phyloP scores from a whole-genome alignment of 2,113 vertebrate genomes.

The Alouatta palliata region DNA sequence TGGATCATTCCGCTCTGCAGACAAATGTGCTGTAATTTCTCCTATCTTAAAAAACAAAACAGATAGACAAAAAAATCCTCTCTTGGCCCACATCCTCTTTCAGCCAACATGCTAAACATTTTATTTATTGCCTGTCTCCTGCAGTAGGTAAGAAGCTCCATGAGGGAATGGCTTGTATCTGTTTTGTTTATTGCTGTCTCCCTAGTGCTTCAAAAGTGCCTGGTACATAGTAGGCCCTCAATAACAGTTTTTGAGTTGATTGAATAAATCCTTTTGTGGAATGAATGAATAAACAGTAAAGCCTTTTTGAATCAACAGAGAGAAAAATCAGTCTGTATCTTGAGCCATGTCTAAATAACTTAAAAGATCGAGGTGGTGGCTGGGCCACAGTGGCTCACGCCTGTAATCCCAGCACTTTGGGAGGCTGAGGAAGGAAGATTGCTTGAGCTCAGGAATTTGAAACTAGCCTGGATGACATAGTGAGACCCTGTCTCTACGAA shows the following conservation, averaged over 20 bases:
- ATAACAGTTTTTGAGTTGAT: not conserved
- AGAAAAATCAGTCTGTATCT: not conserved
- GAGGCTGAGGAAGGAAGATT: no score
- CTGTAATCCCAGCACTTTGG: no score
- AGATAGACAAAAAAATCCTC: not conserved
- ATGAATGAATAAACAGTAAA: conserved; percentile 31
- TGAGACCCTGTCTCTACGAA: no score
- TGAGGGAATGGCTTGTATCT: not conserved
- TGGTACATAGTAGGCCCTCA: not conserved
- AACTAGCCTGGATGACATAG: no score
- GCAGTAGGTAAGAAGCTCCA: not conserved
- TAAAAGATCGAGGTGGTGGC: not conserved
- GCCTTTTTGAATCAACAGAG: not conserved
- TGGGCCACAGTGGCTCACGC: no score
- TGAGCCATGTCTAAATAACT: conserved; percentile 19
- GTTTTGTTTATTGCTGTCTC: not conserved
- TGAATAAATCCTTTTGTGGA: not conserved
- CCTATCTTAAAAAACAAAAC: not conserved
- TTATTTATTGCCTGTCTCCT: not conserved
- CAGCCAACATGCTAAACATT: not conserved
- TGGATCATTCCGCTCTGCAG: not conserved
- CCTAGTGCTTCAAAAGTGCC: not conserved
- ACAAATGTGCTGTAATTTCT: not conserved
- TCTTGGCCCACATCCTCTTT: not conserved
- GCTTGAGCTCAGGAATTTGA: no score